phyloP scores from a whole-genome alignment of 1,140 invertebrate genomes.

The Telenomus remus region DNA sequence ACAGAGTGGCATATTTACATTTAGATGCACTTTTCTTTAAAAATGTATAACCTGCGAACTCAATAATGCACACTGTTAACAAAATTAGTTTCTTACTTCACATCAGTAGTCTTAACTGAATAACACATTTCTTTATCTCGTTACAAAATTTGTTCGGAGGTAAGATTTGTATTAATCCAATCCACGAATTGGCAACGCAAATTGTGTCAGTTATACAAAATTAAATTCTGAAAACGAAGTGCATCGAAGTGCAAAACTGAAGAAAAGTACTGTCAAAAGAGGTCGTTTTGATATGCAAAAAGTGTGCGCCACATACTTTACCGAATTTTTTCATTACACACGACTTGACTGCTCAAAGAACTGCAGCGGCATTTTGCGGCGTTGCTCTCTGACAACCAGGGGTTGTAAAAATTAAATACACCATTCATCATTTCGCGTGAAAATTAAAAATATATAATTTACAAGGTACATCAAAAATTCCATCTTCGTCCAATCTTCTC shows the following conservation, averaged over 20 bases:
- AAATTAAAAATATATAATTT: conserved; percentile 34
- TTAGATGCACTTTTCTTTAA: conserved; percentile 6
- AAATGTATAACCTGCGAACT: conserved; percentile 1
- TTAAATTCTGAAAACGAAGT: conserved; percentile 1
- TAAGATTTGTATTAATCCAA: too few relatives aligned
- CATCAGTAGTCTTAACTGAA: too few relatives aligned
- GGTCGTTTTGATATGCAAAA: conserved; percentile 24
- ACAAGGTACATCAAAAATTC: conserved; percentile 14
- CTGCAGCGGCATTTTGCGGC: conserved; percentile 12
- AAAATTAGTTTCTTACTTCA: background rate
- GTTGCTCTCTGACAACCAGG: conserved; percentile 8
- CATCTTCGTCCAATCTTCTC: background rate
- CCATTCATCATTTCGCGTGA: conserved; percentile 20
- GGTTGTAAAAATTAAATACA: conserved; percentile 15
- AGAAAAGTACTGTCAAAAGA: conserved; percentile 10
- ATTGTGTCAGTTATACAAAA: background rate
- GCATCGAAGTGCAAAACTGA: background rate
- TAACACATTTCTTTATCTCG: too few relatives aligned
- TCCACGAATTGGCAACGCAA: too few relatives aligned
- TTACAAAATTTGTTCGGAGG: too few relatives aligned
- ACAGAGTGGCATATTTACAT: conserved; percentile 19
- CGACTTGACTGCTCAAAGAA: conserved; percentile 29
- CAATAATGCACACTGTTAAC: background rate
- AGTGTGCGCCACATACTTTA: conserved; percentile 14
- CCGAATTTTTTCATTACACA: conserved; percentile 31